phyloP scores from a whole-genome alignment of 2,113 vertebrate genomes.

The Pseudois nayaur region DNA sequence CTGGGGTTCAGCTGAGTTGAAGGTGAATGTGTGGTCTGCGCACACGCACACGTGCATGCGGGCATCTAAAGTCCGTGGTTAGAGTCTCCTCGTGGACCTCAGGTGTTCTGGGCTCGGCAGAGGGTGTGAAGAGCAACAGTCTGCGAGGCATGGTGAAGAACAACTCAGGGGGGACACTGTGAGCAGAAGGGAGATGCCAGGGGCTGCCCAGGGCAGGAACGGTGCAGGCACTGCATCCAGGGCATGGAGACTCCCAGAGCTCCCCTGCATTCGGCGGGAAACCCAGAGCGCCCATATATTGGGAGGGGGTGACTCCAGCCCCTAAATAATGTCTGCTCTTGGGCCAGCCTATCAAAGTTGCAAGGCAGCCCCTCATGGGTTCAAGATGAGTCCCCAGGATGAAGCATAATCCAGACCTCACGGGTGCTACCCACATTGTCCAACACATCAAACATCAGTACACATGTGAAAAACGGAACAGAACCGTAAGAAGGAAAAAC shows the following conservation, averaged over 20 bases:
- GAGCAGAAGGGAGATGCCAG: not conserved
- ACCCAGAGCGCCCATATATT: not conserved
- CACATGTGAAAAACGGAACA: not conserved
- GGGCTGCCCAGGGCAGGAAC: not conserved
- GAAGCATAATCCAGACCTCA: not conserved
- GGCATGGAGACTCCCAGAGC: rapidly evolving
- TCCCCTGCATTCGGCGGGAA: not conserved
- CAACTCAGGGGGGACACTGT: not conserved
- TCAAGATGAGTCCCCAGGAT: not conserved
- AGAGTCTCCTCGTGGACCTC: not conserved
- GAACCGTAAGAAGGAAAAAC: not conserved
- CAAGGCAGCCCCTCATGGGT: too few relatives aligned
- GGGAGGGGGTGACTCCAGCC: not conserved
- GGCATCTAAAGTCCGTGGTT: not conserved
- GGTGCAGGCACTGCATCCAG: not conserved
- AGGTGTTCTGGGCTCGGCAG: not conserved
- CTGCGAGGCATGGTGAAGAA: not conserved
- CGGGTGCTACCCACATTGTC: not conserved
- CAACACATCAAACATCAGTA: not conserved
- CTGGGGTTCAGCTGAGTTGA: not conserved
- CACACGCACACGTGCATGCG: rapidly evolving
- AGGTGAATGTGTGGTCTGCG: not conserved
- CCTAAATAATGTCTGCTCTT: not conserved
- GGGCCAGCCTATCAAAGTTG: not conserved
- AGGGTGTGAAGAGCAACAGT: rapidly evolving